These are phyloP conservation scores for Carterocephalus palaemon DNA, from an alignment of 2,888 invertebrate species.

Conservation along the genomic window DNA sequence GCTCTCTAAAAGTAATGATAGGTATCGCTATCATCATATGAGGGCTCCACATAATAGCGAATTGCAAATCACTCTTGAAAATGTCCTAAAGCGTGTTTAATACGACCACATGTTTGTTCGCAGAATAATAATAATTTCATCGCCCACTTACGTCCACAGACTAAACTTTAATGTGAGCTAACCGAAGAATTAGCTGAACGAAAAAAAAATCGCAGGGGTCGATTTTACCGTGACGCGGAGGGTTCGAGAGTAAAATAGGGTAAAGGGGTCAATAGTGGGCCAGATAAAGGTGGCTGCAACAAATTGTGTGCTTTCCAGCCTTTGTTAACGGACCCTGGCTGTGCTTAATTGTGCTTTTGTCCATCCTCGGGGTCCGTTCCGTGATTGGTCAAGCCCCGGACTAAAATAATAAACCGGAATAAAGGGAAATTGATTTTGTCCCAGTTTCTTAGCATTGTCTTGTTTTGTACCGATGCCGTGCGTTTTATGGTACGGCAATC, in stretches of 20 bases:
- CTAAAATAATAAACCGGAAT: conserved; percentile 45
- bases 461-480: conserved; percentile 16
- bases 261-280: conserved; percentile 75
- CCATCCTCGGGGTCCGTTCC: conserved; percentile 50
- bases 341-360: conserved; percentile 78
- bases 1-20: conserved; percentile 52
- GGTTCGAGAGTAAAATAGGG: conserved; percentile 68
- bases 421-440: conserved; percentile 31
- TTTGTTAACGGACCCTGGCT: conserved; percentile 71
- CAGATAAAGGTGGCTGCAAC: conserved; percentile 77
- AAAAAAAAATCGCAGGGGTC: conserved; percentile 27
- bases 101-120: conserved; percentile 71
- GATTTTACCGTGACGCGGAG: conserved; percentile 40
- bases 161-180: conserved; percentile 31
- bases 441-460: conserved; percentile 24
- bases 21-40: conserved; percentile 53
- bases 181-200: conserved; percentile 2
- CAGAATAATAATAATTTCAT: conserved; percentile 63
- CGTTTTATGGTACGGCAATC: conserved; percentile 23
- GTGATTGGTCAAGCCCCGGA: conserved; percentile 57
- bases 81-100: conserved; percentile 72
- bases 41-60: conserved; percentile 48
- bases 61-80: conserved; percentile 72
- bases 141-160: conserved; percentile 39
- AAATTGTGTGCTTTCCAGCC: conserved; percentile 70